Evolutionary conservation across 1,140 invertebrate genomes (phyloP).

Genomic region (Tetramorium alpestre): DNA sequence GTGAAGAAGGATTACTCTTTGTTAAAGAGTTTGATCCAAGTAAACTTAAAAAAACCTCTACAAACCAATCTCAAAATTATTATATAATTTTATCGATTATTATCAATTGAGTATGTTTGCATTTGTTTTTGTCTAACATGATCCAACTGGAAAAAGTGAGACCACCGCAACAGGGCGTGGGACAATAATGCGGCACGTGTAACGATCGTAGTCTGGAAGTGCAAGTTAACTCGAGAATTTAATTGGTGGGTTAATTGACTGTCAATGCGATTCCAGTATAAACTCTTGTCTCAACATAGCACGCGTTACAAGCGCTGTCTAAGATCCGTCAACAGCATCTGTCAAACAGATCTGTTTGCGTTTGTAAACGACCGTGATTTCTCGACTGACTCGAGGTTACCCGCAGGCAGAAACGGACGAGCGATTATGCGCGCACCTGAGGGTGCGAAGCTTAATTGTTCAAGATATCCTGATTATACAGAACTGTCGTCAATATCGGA

Average conservation of each 20-base stretch:
- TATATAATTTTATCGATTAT: background rate
- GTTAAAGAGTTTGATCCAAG: background rate
- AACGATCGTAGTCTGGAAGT: background rate
- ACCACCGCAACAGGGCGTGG: background rate
- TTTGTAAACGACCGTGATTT: constrained; percentile 28
- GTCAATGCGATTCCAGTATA: constrained; percentile 41
- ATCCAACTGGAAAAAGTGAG: background rate
- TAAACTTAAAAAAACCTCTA: background rate
- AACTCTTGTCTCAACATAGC: constrained; percentile 35
- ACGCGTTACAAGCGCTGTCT: constrained; percentile 2
- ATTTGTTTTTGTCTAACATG: background rate
- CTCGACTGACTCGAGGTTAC: background rate
- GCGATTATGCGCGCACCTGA: constrained; percentile 8
- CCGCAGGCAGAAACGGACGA: constrained; percentile 9
- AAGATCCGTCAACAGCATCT: constrained; percentile 45
- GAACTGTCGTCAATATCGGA: background rate
- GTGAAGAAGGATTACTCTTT: background rate
- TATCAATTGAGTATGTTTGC: background rate
- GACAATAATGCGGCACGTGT: background rate
- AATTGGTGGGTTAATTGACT: constrained; percentile 50
- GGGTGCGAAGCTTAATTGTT: constrained; percentile 1
- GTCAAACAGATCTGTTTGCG: constrained; percentile 51
- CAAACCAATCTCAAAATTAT: background rate
- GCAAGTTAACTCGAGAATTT: constrained; percentile 15
- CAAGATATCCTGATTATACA: constrained; percentile 16